Conservation (phyloP, 1,140 invertebrate species). For the Lasioglossum baleicum region DNA sequence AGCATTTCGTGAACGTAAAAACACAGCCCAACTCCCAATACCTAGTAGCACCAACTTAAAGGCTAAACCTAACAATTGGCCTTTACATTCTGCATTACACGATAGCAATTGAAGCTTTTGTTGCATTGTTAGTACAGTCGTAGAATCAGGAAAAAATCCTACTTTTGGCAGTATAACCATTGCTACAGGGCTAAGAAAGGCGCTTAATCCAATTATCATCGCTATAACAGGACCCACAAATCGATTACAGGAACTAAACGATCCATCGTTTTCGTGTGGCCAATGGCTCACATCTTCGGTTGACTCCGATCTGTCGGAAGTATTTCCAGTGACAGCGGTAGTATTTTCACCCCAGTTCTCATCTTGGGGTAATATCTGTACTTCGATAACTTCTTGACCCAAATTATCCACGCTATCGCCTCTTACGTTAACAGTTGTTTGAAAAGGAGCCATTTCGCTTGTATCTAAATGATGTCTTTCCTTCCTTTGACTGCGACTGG, state of each 20-base stretch:
- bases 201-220: slow-evolving; percentile 87
- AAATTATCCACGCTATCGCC: slow-evolving; percentile 83
- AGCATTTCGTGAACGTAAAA: slow-evolving; percentile 87
- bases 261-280: slow-evolving; percentile 87
- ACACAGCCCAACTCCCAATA: slow-evolving; percentile 95
- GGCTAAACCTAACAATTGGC: slow-evolving; percentile 92
- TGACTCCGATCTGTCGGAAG: slow-evolving; percentile 95
- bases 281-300: slow-evolving; percentile 93
- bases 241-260: slow-evolving; percentile 87
- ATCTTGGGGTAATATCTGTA: slow-evolving; percentile 96
- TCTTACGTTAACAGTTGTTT: slow-evolving; percentile 88
- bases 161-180: slow-evolving; percentile 97
- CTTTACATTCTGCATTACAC: slow-evolving; percentile 93
- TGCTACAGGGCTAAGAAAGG: slow-evolving; percentile 94
- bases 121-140: slow-evolving; percentile 80
- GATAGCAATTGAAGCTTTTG: slow-evolving; percentile 82
- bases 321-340: slow-evolving; percentile 97
- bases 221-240: slow-evolving; percentile 89
- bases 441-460: slow-evolving; percentile 86
- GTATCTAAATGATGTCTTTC: slow-evolving; percentile 72
- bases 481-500: slow-evolving; percentile 74
- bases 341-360: slow-evolving; percentile 99
- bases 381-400: slow-evolving; percentile 92
- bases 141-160: slow-evolving; percentile 86
- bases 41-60: slow-evolving; percentile 95